Percentiles rank a stretch among this genome's conserved stretches.
phyloP scores from a whole-genome alignment of 2,113 vertebrate species.

The Dryoscopus gambensis region DNA sequence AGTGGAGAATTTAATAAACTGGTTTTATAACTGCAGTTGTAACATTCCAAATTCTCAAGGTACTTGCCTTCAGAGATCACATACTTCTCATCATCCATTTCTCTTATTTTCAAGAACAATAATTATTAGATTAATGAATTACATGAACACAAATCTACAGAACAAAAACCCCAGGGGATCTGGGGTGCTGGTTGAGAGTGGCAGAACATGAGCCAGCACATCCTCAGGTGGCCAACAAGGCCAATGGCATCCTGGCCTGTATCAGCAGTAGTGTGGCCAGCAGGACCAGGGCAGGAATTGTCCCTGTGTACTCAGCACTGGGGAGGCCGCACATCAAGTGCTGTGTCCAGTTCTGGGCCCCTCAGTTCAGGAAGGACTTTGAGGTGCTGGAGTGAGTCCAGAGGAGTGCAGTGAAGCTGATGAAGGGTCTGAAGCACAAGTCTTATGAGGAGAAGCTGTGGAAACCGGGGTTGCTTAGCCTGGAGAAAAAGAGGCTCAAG shows the following conservation, averaged over 20 bases:
- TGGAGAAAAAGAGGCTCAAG: not conserved
- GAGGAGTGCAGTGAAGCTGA: not conserved
- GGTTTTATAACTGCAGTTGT: not conserved
- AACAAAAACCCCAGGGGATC: not conserved
- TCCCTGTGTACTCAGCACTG: fast-evolving
- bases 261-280: not conserved
- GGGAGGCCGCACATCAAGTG: fast-evolving
- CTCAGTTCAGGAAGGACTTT: not conserved
- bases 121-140: not conserved
- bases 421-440: not conserved
- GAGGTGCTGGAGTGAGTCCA: not conserved
- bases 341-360: not conserved
- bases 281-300: not conserved
- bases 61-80: not conserved
- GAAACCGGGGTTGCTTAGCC: no score
- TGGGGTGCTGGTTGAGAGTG: fast-evolving
- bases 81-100: not conserved
- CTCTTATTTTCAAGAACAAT: not conserved
- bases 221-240: not conserved
- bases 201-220: not conserved
- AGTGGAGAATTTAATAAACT: not conserved
- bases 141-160: not conserved
- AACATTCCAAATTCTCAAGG: not conserved
- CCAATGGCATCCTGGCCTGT: not conserved
- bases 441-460: not conserved